Conservation (phyloP, 2,113 vertebrate genomes). For the Phalacrocorax brasilianus region DNA sequence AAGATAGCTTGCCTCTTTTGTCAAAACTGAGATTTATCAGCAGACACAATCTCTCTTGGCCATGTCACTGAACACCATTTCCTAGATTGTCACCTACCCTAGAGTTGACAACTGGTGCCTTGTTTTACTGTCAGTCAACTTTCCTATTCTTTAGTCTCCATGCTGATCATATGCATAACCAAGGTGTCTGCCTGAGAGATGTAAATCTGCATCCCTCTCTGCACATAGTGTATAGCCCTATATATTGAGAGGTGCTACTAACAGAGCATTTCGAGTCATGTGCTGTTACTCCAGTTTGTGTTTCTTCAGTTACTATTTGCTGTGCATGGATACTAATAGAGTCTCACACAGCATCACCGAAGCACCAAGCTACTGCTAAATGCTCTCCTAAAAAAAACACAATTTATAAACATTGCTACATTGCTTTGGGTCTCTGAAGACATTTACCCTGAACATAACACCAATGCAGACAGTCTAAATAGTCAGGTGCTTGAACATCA, state of each 20-base stretch:
- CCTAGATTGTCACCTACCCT: neutral
- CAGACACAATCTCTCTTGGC: neutral
- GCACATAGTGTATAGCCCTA: accelerated
- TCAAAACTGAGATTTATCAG: neutral
- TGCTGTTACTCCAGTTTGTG: neutral
- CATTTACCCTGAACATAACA: neutral
- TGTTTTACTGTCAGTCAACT: neutral
- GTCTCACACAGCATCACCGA: neutral
- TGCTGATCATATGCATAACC: neutral
- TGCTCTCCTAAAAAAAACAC: neutral
- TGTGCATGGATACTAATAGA: neutral
- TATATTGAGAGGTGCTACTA: neutral
- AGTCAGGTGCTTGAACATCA: neutral
- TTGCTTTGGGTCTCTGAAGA: neutral
- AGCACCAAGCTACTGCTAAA: neutral
- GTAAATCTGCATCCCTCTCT: neutral
- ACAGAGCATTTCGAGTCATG: neutral
- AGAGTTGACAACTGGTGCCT: neutral
- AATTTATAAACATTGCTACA: neutral
- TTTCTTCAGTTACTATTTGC: neutral
- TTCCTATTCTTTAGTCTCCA: neutral
- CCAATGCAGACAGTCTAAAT: neutral
- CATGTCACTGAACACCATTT: neutral
- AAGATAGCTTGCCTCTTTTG: neutral
- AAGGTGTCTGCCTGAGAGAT: neutral